A percentile compares a stretch with the other conserved stretches of the same genome.
Evolutionary conservation across 2,797 vertebrate genomes (phyloP).

Genomic region (Coregonus sp.): DNA sequence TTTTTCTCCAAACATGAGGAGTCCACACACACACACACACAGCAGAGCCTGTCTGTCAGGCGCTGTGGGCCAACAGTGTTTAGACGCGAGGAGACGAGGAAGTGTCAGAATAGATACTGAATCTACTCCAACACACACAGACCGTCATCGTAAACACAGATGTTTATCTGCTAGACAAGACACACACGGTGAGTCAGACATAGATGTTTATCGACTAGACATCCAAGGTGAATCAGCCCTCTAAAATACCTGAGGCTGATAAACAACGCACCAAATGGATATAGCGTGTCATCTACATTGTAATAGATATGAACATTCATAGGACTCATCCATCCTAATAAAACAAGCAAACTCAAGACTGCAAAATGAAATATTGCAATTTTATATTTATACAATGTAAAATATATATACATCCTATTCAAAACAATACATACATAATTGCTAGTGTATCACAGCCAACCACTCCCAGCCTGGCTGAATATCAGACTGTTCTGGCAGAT

Average conservation of each 20-base stretch:
- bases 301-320: background rate
- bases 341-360: no score
- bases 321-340: background rate
- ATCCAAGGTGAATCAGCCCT: constrained; percentile 20
- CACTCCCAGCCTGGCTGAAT: background rate
- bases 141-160: background rate
- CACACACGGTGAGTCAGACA: constrained; percentile 21
- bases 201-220: constrained; percentile 26
- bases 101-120: constrained; percentile 55
- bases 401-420: background rate
- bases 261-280: background rate
- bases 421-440: background rate
- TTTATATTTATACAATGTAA: background rate
- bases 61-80: constrained; percentile 52
- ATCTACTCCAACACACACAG: constrained; percentile 39
- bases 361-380: no score
- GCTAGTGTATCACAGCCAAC: background rate
- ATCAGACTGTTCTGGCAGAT: background rate
- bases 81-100: constrained; percentile 30
- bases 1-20: constrained; percentile 59
- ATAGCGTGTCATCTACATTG: background rate
- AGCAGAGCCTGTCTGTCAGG: constrained; percentile 57
- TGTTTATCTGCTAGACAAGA: constrained; percentile 4
- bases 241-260: background rate
- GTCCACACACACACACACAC: constrained; percentile 30